A percentile compares a stretch with the other conserved stretches of the same genome.
phyloP scores from a whole-genome alignment of 2,888 invertebrate species.

The Atethmia centrago region DNA sequence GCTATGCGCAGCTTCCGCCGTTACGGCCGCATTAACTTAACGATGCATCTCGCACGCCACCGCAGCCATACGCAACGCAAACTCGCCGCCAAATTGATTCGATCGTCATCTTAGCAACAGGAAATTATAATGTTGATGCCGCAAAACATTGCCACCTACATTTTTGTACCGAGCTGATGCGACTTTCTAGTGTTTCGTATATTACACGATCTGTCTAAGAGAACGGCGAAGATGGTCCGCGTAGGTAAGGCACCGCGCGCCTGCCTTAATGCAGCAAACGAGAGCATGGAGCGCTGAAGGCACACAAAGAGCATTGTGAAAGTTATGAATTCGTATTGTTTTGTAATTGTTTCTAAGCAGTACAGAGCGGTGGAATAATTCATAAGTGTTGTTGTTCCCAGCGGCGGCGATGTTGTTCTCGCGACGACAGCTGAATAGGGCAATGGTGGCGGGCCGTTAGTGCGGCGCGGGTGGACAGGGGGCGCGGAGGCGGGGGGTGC shows the following conservation, averaged over 20 bases:
- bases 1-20: slow-evolving; percentile 88
- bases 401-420: slow-evolving; percentile 83
- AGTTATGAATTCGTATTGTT: slow-evolving; percentile 87
- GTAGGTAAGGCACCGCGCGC: slow-evolving; percentile 22
- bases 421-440: slow-evolving; percentile 89
- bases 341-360: slow-evolving; percentile 88
- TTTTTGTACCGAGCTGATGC: slow-evolving; percentile 62
- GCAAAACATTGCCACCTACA: slow-evolving; percentile 73
- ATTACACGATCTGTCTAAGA: slow-evolving; percentile 57
- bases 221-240: slow-evolving; percentile 61
- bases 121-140: slow-evolving; percentile 81
- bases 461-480: slow-evolving; percentile 71
- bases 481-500: slow-evolving; percentile 67
- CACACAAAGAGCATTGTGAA: slow-evolving; percentile 84
- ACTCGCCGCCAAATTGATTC: slow-evolving; percentile 82
- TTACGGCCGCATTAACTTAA: slow-evolving; percentile 84
- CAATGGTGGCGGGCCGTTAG: slow-evolving; percentile 85
- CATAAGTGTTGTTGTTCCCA: slow-evolving; percentile 86
- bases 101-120: slow-evolving; percentile 84
- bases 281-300: slow-evolving; percentile 73
- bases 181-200: slow-evolving; percentile 70
- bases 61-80: slow-evolving; percentile 74
- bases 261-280: slow-evolving; percentile 64
- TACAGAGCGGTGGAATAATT: slow-evolving; percentile 86
- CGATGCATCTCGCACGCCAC: slow-evolving; percentile 85